These are phyloP conservation scores for Coturnix japonica DNA, from an alignment of 2,113 vertebrate genomes.

Conservation along the genomic window DNA sequence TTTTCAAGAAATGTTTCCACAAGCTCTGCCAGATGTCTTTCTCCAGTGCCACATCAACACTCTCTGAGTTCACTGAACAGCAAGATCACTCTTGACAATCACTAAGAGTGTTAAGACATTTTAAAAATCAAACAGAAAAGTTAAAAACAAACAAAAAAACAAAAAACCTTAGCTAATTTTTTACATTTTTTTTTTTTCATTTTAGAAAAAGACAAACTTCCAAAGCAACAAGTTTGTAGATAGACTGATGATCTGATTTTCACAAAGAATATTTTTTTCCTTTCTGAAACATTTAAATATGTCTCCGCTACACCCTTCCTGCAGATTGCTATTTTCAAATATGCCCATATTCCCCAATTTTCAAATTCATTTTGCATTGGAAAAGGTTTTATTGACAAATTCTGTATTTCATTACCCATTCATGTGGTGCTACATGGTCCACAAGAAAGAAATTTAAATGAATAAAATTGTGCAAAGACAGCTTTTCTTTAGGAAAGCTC, in stretches of 20 bases:
- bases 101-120: not conserved
- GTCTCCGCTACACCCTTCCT: not conserved
- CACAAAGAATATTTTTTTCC: not conserved
- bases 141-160: not conserved
- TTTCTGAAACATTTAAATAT: not conserved
- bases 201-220: not conserved
- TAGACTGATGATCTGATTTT: not conserved
- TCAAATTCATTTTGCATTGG: not conserved
- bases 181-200: not conserved
- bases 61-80: not conserved
- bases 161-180: not conserved
- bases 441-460: not conserved
- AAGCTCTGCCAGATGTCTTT: constrained; percentile 36
- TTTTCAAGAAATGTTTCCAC: constrained; percentile 37
- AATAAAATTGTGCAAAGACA: not conserved
- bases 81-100: not conserved
- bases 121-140: constrained; percentile 11
- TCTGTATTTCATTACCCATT: not conserved
- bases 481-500: not conserved
- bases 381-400: not conserved
- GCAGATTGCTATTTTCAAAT: not conserved
- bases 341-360: not conserved
- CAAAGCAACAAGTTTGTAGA: not conserved
- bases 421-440: not conserved
- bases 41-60: not conserved